A percentile compares a stretch with the other conserved stretches of the same genome.
These are phyloP conservation scores for Mesitornis unicolor DNA, from an alignment of 2,113 vertebrate genomes.

Conservation along the genomic window DNA sequence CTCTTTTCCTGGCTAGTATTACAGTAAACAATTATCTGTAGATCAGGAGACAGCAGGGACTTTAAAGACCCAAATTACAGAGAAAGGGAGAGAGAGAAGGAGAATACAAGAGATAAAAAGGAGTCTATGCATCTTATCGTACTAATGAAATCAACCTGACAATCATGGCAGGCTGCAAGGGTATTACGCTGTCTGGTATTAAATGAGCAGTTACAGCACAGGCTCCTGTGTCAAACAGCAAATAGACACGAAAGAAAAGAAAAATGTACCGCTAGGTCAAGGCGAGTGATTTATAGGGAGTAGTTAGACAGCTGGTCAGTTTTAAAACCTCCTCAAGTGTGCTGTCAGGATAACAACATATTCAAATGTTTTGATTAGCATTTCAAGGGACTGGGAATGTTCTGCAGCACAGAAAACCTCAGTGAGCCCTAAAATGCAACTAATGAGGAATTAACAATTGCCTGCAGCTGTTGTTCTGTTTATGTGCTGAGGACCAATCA, in stretches of 20 bases:
- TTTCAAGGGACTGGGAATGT: slow-evolving; percentile 11
- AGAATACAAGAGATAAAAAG: slow-evolving; percentile 79
- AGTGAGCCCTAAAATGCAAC: slow-evolving; percentile 4
- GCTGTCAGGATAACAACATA: slow-evolving; percentile 41
- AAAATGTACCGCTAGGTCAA: slow-evolving; percentile 39
- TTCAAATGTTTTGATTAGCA: slow-evolving; percentile 43
- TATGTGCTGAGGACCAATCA: neutral
- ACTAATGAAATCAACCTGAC: slow-evolving; percentile 83
- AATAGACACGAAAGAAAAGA: slow-evolving; percentile 63
- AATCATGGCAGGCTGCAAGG: slow-evolving; percentile 69
- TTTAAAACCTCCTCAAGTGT: slow-evolving; percentile 23
- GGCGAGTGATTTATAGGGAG: slow-evolving; percentile 43
- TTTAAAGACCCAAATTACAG: slow-evolving; percentile 84
- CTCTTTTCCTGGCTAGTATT: slow-evolving; percentile 87
- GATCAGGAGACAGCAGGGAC: slow-evolving; percentile 86
- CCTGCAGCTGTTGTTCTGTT: neutral
- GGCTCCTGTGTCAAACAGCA: slow-evolving; percentile 69
- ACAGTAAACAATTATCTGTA: slow-evolving; percentile 89
- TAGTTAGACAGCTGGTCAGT: neutral
- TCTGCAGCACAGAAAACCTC: neutral
- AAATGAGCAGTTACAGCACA: slow-evolving; percentile 70
- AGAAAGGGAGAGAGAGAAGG: slow-evolving; percentile 73
- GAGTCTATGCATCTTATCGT: slow-evolving; percentile 80
- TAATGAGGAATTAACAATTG: slow-evolving; percentile 22
- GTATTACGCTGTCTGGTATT: slow-evolving; percentile 71